phyloP scores from a whole-genome alignment of 1,140 invertebrate genomes.

The Pantala flavescens region DNA sequence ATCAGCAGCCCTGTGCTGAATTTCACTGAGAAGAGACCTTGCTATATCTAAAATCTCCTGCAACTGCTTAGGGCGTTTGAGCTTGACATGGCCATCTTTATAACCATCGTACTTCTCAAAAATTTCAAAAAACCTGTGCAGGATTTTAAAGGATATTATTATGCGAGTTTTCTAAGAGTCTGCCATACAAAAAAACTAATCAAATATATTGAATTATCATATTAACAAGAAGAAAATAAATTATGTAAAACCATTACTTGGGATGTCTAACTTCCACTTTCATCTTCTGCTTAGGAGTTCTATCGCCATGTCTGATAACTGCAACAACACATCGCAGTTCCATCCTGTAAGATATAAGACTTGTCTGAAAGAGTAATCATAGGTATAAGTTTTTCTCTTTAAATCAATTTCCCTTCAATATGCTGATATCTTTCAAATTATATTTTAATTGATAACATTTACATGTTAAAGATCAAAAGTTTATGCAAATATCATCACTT shows the following conservation, averaged over 20 bases:
- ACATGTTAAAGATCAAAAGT: no score
- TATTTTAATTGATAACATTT: no score
- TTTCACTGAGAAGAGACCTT: constrained; percentile 74
- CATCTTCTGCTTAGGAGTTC: constrained; percentile 99
- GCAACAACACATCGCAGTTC: constrained; percentile 95
- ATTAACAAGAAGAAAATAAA: constrained; percentile 6
- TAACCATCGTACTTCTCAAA: constrained; percentile 96
- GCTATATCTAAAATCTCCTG: constrained; percentile 96
- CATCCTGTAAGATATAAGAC: constrained; percentile 55
- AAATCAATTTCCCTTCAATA: no score
- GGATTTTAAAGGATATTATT: not conserved
- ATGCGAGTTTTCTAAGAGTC: no score
- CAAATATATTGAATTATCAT: not conserved
- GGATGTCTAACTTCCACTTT: constrained; percentile 99
- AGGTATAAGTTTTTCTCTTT: no score
- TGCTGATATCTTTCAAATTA: no score
- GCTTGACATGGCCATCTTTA: constrained; percentile 90
- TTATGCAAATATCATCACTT: no score
- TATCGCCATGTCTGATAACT: constrained; percentile 96
- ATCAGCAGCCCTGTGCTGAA: constrained; percentile 70
- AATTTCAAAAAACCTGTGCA: constrained; percentile 89
- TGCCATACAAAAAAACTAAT: no score
- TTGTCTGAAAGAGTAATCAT: constrained; percentile 16
- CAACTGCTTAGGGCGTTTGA: constrained; percentile 94
- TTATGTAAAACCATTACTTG: constrained; percentile 50